Percentiles rank a stretch among this genome's conserved stretches.
Evolutionary conservation across 2,888 invertebrate genomes (phyloP).

Genomic region (Agriopis aurantiaria): DNA sequence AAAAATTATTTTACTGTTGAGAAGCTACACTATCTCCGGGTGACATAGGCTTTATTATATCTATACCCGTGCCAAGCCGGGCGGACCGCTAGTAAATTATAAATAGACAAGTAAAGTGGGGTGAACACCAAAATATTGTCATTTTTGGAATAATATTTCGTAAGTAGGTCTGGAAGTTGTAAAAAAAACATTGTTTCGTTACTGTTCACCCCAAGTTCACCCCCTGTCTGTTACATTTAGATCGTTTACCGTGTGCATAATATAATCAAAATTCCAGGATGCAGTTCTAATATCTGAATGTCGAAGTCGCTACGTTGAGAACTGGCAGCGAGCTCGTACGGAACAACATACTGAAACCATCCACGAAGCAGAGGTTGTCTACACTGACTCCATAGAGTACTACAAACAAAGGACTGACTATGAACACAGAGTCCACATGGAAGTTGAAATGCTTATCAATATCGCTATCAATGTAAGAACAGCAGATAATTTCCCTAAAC

Average conservation of each 20-base stretch:
- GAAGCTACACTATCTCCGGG: too few species aligned
- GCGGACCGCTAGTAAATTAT: too few species aligned
- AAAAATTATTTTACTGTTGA: too few species aligned
- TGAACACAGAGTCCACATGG: slow-evolving; percentile 73
- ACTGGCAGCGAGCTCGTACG: slow-evolving; percentile 72
- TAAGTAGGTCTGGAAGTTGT: background rate
- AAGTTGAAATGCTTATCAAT: slow-evolving; percentile 72
- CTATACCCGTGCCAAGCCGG: too few species aligned
- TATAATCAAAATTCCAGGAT: slow-evolving; percentile 46
- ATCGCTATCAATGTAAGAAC: slow-evolving; percentile 68
- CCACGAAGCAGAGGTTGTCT: slow-evolving; percentile 53
- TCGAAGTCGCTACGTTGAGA: slow-evolving; percentile 63
- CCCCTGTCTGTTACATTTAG: too few species aligned
- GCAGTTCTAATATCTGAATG: slow-evolving; percentile 53
- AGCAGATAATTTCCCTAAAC: background rate
- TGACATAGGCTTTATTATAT: too few species aligned
- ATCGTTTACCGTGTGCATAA: too few species aligned
- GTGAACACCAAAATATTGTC: too few species aligned
- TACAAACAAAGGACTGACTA: slow-evolving; percentile 65
- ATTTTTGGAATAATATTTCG: too few species aligned
- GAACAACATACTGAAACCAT: slow-evolving; percentile 69
- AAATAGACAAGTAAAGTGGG: too few species aligned
- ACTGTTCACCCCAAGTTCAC: too few species aligned
- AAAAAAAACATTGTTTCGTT: background rate
- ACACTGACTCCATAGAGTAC: slow-evolving; percentile 56